phyloP scores from a whole-genome alignment of 2,113 vertebrate genomes.

The Prunella himalayana region DNA sequence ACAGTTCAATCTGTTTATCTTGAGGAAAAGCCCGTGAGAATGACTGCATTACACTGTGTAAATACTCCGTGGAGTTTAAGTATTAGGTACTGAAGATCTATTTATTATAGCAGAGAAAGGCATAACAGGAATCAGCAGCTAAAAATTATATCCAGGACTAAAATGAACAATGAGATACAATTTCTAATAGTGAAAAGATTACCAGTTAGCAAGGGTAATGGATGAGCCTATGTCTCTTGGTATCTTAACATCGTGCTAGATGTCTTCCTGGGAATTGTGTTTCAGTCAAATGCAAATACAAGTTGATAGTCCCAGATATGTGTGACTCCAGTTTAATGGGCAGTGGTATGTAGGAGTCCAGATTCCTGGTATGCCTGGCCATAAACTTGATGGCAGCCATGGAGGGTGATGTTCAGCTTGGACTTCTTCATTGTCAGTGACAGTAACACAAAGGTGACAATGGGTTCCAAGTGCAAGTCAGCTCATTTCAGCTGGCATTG shows the following conservation, averaged over 20 bases:
- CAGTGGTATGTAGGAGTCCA: neutral
- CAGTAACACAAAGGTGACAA: neutral
- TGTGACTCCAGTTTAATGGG: neutral
- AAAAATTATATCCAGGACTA: neutral
- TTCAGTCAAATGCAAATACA: neutral
- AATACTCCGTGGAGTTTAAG: neutral
- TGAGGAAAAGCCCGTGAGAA: neutral
- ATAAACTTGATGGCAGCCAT: neutral
- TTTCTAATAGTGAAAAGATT: neutral
- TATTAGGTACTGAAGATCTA: neutral
- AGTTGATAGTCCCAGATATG: neutral
- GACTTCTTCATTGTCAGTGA: neutral
- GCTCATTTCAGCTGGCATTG: neutral
- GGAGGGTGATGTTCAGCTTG: neutral
- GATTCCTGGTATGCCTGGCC: neutral
- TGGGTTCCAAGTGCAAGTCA: neutral
- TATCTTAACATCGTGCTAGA: neutral
- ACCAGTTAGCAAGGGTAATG: neutral
- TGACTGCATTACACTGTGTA: neutral
- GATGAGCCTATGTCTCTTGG: neutral
- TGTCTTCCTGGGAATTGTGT: neutral
- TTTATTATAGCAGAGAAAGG: neutral
- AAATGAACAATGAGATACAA: neutral
- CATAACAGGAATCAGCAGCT: neutral
- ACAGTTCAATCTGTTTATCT: slow-evolving; percentile 38